Base-by-base conservation (phyloP, 2,888 invertebrate genomes). In the Argynnis bischoffii region DNA sequence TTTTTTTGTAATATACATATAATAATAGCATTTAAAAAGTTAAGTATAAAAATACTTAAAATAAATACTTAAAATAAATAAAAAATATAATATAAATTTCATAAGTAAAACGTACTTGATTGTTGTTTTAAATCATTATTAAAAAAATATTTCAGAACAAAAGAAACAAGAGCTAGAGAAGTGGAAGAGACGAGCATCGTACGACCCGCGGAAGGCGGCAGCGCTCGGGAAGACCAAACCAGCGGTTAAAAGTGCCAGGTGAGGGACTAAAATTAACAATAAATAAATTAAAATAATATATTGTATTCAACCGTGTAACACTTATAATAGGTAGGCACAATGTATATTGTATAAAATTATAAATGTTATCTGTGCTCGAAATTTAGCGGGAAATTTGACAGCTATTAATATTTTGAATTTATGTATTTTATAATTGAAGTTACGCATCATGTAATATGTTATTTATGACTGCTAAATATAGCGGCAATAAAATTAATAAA, bases 171-270 rank as follows among this genome's bases (percentile, higher is more conserved):
- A 98, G 86, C 95, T 98, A 93, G 98, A 98, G 85, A 98, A 98
- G 91, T 99, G 99, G 99, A 97, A 98, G 83, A 94, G 99, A 69
- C 93, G 99, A 72, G 98, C 98, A 79, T 98, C 97, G 77, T 99
- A 99, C 88, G 98, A 99, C 91, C 99, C 99, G 41, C 77, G 93
- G 69, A 93, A 93, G 76, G 90, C 93, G 72, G 93, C 93, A 31
- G 93, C 93, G 41, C 85, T 86, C 64, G 92, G 88, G 59, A 92
- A 90, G 76, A 75, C 69, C 56, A 89, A 88, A 64, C 71, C 85
- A 2, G 78, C 86, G 64, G 83, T 89, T 57, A 77, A 77, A 69
- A 77, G 76, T 68, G 77, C 78, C 60, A 79, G 77, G 77, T 77
- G 47, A 59, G 70, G 50, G 18, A 41, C 3, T 35, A n/a, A 51